phyloP scores from a whole-genome alignment of 2,888 invertebrate species.

The Hydriomena furcata region DNA sequence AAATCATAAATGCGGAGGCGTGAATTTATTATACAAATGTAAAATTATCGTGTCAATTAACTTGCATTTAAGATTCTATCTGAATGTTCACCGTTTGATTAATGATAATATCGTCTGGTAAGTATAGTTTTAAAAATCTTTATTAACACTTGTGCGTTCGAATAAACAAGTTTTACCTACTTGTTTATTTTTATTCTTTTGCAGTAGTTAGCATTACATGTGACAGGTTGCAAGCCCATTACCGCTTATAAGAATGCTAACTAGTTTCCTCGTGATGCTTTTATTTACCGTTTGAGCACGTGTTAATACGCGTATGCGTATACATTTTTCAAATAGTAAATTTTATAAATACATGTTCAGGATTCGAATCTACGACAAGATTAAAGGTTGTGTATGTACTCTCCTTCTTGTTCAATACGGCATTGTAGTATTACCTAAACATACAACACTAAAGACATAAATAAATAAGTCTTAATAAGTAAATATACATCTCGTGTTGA shows the following conservation, averaged over 20 bases:
- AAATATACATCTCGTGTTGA: constrained; percentile 1
- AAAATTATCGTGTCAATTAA: constrained; percentile 41
- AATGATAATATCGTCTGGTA: constrained; percentile 11
- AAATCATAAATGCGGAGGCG: constrained; percentile 43
- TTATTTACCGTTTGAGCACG: no score
- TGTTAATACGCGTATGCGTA: no score
- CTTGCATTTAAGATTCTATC: constrained; percentile 36
- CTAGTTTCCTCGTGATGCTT: no score
- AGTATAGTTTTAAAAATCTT: constrained; percentile 13
- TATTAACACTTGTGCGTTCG: constrained; percentile 3
- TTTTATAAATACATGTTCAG: no score
- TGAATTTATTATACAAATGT: constrained; percentile 50
- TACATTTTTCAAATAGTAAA: no score
- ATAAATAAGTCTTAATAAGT: not conserved
- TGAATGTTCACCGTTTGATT: constrained; percentile 28
- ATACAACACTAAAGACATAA: not conserved
- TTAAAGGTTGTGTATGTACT: no score
- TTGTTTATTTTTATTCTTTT: no score
- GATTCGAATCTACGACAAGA: no score
- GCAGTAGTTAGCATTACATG: no score
- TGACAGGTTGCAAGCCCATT: no score
- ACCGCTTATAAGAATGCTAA: no score
- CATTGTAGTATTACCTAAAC: not conserved
- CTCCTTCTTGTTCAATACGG: no score
- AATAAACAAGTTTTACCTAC: constrained; percentile 3